These are phyloP conservation scores for Adrianichthys oophorus DNA, from an alignment of 2,797 vertebrate genomes.

Conservation along the genomic window DNA sequence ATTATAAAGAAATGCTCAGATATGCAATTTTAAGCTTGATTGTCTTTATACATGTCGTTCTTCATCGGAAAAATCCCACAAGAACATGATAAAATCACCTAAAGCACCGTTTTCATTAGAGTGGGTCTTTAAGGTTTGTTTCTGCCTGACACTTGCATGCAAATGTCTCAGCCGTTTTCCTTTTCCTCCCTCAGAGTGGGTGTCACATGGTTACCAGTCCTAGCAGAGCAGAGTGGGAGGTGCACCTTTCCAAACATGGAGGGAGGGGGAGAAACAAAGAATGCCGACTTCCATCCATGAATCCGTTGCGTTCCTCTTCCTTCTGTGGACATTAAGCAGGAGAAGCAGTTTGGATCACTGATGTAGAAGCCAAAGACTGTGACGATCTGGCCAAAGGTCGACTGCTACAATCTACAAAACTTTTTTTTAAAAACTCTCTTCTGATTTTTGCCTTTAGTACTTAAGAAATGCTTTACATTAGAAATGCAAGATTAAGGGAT, in stretches of 20 bases:
- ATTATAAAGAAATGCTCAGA: no score
- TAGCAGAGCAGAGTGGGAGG: slow-evolving; percentile 44
- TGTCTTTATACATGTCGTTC: no score
- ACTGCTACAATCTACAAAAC: slow-evolving; percentile 36
- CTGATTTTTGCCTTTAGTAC: slow-evolving; percentile 45
- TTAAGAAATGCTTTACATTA: slow-evolving; percentile 29
- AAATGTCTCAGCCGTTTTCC: slow-evolving; percentile 13
- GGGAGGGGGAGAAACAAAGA: slow-evolving; percentile 38
- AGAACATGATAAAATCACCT: no score
- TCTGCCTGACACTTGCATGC: neutral
- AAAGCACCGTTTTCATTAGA: no score
- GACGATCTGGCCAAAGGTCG: slow-evolving; percentile 31
- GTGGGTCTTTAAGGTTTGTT: no score
- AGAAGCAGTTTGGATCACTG: slow-evolving; percentile 48
- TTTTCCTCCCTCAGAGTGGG: slow-evolving; percentile 52
- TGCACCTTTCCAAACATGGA: slow-evolving; percentile 73
- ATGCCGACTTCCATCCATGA: slow-evolving; percentile 59
- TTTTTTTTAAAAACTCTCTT: slow-evolving; percentile 35
- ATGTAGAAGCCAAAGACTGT: slow-evolving; percentile 57
- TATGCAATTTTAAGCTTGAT: no score
- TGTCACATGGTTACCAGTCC: slow-evolving; percentile 63
- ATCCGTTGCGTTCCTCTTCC: slow-evolving; percentile 41
- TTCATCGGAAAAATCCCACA: no score
- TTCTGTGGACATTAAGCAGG: slow-evolving; percentile 56
- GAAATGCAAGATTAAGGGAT: slow-evolving; percentile 19